Percentiles rank a stretch among this genome's conserved stretches.
These are phyloP conservation scores for Dreissena rostriformis DNA, from an alignment of 1,140 invertebrate species.

Conservation along the genomic window DNA sequence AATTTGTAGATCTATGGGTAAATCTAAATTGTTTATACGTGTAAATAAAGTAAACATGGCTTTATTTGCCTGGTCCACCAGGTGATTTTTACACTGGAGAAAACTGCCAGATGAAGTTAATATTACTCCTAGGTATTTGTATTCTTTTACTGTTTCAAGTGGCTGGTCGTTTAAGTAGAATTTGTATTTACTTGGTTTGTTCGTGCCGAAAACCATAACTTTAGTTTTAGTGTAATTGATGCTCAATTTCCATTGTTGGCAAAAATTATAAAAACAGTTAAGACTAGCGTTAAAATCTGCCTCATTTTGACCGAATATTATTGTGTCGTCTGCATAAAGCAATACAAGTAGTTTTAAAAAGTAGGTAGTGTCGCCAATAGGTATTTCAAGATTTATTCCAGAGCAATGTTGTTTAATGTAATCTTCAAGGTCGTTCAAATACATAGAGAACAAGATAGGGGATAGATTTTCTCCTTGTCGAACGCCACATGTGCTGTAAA, in stretches of 20 bases:
- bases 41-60: background rate
- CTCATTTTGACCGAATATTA: background rate
- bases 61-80: conserved; percentile 10
- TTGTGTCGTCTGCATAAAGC: conserved; percentile 31
- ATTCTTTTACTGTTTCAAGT: conserved; percentile 1
- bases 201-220: conserved; percentile 18
- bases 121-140: background rate
- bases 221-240: conserved; percentile 19
- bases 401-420: background rate
- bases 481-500: conserved; percentile 6
- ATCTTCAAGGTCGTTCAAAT: conserved; percentile 18
- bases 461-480: conserved; percentile 29
- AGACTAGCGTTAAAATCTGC: background rate
- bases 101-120: conserved; percentile 2
- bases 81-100: too few relatives aligned
- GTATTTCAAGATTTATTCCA: background rate
- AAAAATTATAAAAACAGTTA: background rate
- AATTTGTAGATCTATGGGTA: conserved; percentile 1
- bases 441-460: conserved; percentile 21
- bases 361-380: background rate
- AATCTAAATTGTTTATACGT: conserved; percentile 3
- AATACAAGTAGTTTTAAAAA: conserved; percentile 24
- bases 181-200: background rate
- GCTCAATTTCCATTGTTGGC: conserved; percentile 5
- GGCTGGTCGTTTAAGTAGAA: background rate